These are phyloP conservation scores for Gopherus flavomarginatus DNA, from an alignment of 2,113 vertebrate species.

Conservation along the genomic window DNA sequence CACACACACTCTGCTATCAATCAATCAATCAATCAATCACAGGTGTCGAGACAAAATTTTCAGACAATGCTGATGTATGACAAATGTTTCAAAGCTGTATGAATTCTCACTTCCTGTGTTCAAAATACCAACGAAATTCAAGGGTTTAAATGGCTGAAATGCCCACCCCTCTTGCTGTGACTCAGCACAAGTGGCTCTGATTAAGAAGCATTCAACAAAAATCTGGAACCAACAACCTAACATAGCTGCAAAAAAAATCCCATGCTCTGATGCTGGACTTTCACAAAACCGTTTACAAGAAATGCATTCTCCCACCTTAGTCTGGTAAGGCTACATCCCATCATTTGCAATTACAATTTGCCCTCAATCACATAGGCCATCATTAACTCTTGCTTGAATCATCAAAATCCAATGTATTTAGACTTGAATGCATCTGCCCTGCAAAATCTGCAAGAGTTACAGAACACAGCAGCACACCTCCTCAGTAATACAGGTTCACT, in stretches of 20 bases:
- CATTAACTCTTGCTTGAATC: neutral
- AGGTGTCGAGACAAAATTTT: no score
- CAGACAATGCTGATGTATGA: no score
- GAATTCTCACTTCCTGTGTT: no score
- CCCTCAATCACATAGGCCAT: neutral
- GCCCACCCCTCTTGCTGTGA: neutral
- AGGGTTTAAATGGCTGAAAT: neutral
- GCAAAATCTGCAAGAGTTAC: neutral
- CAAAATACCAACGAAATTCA: no score
- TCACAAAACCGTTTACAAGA: neutral
- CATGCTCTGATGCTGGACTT: neutral
- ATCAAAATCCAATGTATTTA: neutral
- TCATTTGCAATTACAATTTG: neutral
- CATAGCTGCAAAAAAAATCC: neutral
- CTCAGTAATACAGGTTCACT: neutral
- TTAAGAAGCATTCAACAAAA: neutral
- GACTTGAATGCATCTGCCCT: no score
- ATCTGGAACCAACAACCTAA: neutral
- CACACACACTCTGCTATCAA: no score
- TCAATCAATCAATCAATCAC: no score
- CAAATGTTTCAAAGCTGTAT: no score
- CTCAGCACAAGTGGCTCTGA: neutral
- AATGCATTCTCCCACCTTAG: neutral
- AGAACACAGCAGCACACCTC: neutral
- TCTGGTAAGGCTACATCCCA: neutral